Evolutionary conservation across 2,888 invertebrate genomes (phyloP).

Genomic region (Limnephilus lunatus): DNA sequence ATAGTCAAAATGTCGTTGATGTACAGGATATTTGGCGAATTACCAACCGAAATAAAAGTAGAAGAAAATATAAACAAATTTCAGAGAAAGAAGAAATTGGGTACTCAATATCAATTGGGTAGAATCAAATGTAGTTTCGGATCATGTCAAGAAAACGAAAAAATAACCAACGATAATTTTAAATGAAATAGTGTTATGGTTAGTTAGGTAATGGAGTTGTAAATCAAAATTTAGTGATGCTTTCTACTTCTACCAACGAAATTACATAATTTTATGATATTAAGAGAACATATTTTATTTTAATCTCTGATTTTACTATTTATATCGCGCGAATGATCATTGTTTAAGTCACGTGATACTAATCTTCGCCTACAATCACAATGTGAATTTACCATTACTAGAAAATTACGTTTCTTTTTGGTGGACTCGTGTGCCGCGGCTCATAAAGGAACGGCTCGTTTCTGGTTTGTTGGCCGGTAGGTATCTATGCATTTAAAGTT

Average conservation of each 20-base stretch:
- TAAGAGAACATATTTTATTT: background rate
- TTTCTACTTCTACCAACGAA: background rate
- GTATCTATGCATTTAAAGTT: slow-evolving; percentile 8
- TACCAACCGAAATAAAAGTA: too few species aligned
- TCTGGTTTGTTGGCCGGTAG: background rate
- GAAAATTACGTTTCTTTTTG: background rate
- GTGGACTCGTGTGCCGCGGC: background rate
- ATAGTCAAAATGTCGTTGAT: background rate
- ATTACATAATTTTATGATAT: background rate
- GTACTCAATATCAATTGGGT: too few species aligned
- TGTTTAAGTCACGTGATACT: background rate
- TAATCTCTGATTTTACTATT: background rate
- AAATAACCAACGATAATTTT: too few species aligned
- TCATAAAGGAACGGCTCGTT: slow-evolving; percentile 18
- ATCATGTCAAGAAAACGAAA: too few species aligned
- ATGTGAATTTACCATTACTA: slow-evolving; percentile 4
- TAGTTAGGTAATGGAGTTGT: too few species aligned
- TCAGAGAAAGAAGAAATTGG: too few species aligned
- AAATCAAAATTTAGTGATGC: background rate
- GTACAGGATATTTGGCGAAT: background rate
- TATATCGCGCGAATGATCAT: background rate
- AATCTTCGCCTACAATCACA: background rate
- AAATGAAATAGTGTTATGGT: too few species aligned
- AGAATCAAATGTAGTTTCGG: too few species aligned
- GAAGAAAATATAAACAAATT: too few species aligned